These are phyloP conservation scores for Diploscapter pachys DNA, from an alignment of 1,140 invertebrate genomes.

Conservation along the genomic window DNA sequence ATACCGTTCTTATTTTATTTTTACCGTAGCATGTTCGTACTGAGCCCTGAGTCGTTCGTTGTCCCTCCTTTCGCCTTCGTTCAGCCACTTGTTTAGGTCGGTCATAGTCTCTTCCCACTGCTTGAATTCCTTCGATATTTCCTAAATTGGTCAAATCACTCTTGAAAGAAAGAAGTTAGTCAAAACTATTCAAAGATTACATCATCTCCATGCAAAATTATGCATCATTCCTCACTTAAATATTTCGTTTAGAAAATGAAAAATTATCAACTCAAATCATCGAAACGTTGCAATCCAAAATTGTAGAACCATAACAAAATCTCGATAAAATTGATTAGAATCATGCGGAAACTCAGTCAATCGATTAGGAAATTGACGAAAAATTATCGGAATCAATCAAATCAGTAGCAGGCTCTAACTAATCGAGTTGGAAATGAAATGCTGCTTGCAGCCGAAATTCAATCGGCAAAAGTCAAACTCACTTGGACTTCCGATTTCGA, in stretches of 20 bases:
- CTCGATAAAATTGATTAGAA: conserved; percentile 1
- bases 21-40: conserved; percentile 9
- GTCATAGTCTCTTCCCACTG: conserved; percentile 46
- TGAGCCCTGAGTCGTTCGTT: conserved; percentile 5
- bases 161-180: too few species aligned
- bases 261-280: background rate
- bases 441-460: too few species aligned
- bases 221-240: too few species aligned
- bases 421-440: too few species aligned
- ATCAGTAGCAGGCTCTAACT: too few species aligned
- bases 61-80: conserved; percentile 1
- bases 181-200: too few species aligned
- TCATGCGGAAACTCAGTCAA: conserved; percentile 8
- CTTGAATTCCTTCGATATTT: conserved; percentile 38
- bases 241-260: too few species aligned
- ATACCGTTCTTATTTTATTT: too few species aligned
- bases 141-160: background rate
- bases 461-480: too few species aligned
- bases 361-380: background rate
- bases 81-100: conserved; percentile 34
- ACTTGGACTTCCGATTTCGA: too few species aligned
- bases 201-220: too few species aligned
- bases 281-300: background rate
- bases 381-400: too few species aligned
- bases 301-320: background rate